Percentiles rank a stretch among this genome's conserved stretches.
These are phyloP conservation scores for Drosophila repletoides DNA, from an alignment of 1,140 invertebrate species.

Conservation along the genomic window DNA sequence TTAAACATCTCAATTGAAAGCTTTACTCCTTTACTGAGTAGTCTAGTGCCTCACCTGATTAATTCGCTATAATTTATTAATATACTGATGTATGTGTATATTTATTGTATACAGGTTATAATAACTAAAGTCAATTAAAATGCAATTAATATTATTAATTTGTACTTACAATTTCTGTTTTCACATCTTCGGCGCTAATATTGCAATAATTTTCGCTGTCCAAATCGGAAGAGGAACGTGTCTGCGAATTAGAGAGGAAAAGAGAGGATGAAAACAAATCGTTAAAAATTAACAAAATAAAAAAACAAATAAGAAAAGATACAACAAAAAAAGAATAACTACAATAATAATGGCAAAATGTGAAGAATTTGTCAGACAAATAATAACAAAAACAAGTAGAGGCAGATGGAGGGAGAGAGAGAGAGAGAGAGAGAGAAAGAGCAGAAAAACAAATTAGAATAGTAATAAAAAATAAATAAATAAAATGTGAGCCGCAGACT, in stretches of 20 bases:
- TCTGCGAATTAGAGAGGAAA: conserved; percentile 43
- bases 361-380: conserved; percentile 70
- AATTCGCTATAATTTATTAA: no score
- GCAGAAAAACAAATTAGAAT: conserved; percentile 71
- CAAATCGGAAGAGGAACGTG: conserved; percentile 75
- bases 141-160: conserved; percentile 39
- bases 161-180: conserved; percentile 81
- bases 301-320: conserved; percentile 23
- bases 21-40: no score
- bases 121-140: conserved; percentile 39
- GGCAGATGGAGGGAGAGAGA: conserved; percentile 20
- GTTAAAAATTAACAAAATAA: conserved; percentile 47
- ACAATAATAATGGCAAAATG: conserved; percentile 51
- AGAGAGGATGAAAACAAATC: conserved; percentile 48
- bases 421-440: conserved; percentile 34
- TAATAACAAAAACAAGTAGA: conserved; percentile 51
- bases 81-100: background rate
- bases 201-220: conserved; percentile 79
- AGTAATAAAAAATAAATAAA: conserved; percentile 68
- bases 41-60: no score
- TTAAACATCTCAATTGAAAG: no score
- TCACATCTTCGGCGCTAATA: conserved; percentile 81
- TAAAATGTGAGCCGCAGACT: conserved; percentile 36
- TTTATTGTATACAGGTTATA: background rate
- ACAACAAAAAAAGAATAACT: conserved; percentile 17